These are phyloP conservation scores for Brachycybe producta DNA, from an alignment of 2,888 invertebrate species.

Conservation along the genomic window DNA sequence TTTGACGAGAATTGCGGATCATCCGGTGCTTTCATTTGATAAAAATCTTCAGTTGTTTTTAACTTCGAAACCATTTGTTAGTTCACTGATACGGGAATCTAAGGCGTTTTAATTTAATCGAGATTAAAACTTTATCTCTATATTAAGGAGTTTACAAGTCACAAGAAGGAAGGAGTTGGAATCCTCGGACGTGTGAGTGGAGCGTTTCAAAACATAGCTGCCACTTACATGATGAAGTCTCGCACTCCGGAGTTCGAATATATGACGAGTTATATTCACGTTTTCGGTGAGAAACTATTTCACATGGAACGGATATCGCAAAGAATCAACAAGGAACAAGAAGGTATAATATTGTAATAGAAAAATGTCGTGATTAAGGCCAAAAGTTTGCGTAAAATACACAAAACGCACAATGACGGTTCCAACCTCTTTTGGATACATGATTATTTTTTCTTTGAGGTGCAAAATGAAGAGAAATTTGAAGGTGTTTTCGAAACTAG, in stretches of 20 bases:
- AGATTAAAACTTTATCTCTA: constrained; percentile 1
- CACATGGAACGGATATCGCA: constrained; percentile 50
- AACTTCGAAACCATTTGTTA: constrained; percentile 47
- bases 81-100: too few species aligned
- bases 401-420: too few species aligned
- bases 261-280: constrained; percentile 46
- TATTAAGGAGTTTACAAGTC: constrained; percentile 46
- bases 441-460: too few species aligned
- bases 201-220: constrained; percentile 44
- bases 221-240: constrained; percentile 43
- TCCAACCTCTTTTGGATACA: too few species aligned
- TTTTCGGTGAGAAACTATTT: constrained; percentile 47
- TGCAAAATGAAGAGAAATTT: too few species aligned
- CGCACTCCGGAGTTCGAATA: constrained; percentile 49
- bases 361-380: too few species aligned
- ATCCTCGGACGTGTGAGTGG: constrained; percentile 44
- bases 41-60: constrained; percentile 50
- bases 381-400: too few species aligned
- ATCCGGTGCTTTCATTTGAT: constrained; percentile 54
- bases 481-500: too few species aligned
- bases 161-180: constrained; percentile 46
- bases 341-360: too few species aligned
- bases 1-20: constrained; percentile 49
- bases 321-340: constrained; percentile 49
- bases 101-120: too few species aligned